Evolutionary conservation across 2,888 invertebrate genomes (phyloP), one percentile per base, ranked within the genome.

Genomic region (Thecophora atra): DNA sequence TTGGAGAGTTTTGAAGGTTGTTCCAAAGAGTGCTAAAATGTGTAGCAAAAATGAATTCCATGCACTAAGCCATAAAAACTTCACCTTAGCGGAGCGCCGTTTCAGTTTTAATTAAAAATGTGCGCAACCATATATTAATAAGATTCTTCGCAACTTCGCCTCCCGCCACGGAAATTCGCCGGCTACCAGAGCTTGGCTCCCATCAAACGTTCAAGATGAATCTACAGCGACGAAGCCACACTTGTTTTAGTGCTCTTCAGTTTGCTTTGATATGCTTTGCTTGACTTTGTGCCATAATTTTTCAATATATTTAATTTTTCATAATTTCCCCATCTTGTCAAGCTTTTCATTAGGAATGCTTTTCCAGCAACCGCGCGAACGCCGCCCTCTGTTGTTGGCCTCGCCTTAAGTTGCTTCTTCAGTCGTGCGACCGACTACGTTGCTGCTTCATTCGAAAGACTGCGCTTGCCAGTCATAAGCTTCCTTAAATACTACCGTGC

Each of bases 201-300:
- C 64, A 47, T 47, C 19, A 13, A 44, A 47, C 17, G 51, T 54
- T 67, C 52, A 24, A 52, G 52, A 52, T 17, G 54, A 67, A 54
- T 54, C 56, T 67, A n/a, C 6, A 47, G 17, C 28, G 54, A 13
- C 19, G 58, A 58, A 58, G 58, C 68, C 58, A 26, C 3, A 37
- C 37, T 37, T 68, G 24, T 42, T 17, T 51, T 52, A 3, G 15
- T 52, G 28, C 65, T 30, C n/a, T 65, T 21, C 54, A 17, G 26
- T 51, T 26, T 26, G 26, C n/a, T 52, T 54, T 37, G 67, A n/a
- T 21, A 30, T 3, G 28, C 54, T 60, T 37, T 37, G 65, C 70
- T 67, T 73, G 67, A 66, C 67, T 54, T 37, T 73, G 68, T 70
- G 63, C 63, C 64, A 68, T 64, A 58, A 68, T 72, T 73, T 73